Percentiles rank a stretch among this genome's conserved stretches.
These are phyloP conservation scores for Chrosomus eos DNA, from an alignment of 2,797 vertebrate genomes.

Conservation along the genomic window DNA sequence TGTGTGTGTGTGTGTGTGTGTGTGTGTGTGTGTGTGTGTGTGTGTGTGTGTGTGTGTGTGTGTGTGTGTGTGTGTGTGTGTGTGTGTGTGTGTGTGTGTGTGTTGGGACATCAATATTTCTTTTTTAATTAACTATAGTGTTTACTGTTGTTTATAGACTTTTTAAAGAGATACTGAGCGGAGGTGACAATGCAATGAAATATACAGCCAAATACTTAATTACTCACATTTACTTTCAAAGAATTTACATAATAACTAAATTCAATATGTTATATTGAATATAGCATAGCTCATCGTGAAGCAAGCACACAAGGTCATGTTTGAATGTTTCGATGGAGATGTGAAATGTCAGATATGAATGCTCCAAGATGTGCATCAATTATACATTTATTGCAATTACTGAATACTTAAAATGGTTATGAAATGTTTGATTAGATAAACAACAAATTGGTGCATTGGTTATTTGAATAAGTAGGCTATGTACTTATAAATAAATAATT, in stretches of 20 bases:
- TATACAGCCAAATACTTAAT: not conserved
- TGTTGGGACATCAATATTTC: not conserved
- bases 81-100: too few relatives aligned
- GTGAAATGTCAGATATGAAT: not conserved
- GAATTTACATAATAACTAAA: not conserved
- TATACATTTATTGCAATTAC: not conserved
- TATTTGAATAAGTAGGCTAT: not conserved
- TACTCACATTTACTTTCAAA: not conserved
- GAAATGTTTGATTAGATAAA: slow-evolving; percentile 4
- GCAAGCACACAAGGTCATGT: not conserved
- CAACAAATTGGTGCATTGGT: not conserved
- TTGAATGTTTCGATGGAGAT: slow-evolving; percentile 2
- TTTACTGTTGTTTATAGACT: slow-evolving; percentile 5
- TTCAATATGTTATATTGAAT: not conserved
- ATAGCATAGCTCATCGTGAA: not conserved
- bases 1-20: too few relatives aligned
- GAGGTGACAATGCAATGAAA: slow-evolving; percentile 1
- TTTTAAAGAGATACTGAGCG: not conserved
- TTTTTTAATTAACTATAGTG: not conserved
- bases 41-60: too few relatives aligned
- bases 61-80: too few relatives aligned
- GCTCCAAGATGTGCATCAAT: not conserved
- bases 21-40: too few relatives aligned
- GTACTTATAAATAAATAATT: not conserved
- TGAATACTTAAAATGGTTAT: not conserved